Conservation (phyloP, 2,888 invertebrate genomes). For the Anagyrus pseudococci region DNA sequence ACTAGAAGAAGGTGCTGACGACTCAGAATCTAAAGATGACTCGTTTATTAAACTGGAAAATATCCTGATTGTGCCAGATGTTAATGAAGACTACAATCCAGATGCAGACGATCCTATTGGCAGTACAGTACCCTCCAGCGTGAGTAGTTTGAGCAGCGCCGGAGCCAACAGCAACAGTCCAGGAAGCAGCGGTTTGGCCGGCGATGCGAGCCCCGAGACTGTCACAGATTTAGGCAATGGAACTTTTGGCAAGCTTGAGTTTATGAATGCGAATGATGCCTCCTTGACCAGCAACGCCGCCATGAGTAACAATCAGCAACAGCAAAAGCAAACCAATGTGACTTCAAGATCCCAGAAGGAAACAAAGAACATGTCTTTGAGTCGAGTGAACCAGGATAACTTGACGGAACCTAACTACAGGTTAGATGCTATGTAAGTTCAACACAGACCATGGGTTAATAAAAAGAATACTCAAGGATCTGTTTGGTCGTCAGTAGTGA, state of each 20-base stretch:
- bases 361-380: slow-evolving; percentile 49
- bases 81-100: slow-evolving; percentile 12
- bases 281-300: background rate
- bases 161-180: slow-evolving; percentile 1
- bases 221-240: slow-evolving; percentile 4
- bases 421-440: slow-evolving; percentile 58
- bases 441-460: slow-evolving; percentile 43
- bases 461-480: slow-evolving; percentile 21
- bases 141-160: slow-evolving; percentile 23
- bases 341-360: background rate
- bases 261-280: slow-evolving; percentile 3
- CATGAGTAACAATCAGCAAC: slow-evolving; percentile 12
- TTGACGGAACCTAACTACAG: slow-evolving; percentile 51
- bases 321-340: slow-evolving; percentile 33
- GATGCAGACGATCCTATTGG: slow-evolving; percentile 9
- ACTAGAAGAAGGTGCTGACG: slow-evolving; percentile 6
- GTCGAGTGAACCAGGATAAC: slow-evolving; percentile 49
- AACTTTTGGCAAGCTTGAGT: slow-evolving; percentile 22
- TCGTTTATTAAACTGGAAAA: slow-evolving; percentile 48
- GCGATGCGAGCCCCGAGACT: background rate
- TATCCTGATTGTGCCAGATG: slow-evolving; percentile 49
- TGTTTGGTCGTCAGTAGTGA: slow-evolving; percentile 25
- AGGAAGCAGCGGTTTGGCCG: background rate
- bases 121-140: slow-evolving; percentile 11
- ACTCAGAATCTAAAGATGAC: slow-evolving; percentile 35